A percentile compares a stretch with the other conserved stretches of the same genome.
phyloP scores from a whole-genome alignment of 2,113 vertebrate species.

The Chaetodon auriga region DNA sequence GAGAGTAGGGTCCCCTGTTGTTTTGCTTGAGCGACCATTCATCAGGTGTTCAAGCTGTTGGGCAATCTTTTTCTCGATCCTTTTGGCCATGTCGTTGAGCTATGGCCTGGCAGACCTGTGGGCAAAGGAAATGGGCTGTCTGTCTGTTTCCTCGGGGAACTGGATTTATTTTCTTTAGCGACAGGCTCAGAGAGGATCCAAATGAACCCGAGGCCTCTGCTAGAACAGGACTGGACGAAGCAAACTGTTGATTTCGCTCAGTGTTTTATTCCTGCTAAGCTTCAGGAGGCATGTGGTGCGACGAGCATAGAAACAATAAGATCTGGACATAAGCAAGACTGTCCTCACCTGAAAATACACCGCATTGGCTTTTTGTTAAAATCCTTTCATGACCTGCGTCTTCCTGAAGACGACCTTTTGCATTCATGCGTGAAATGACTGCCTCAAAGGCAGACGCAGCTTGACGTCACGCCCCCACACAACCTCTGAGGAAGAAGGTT shows the following conservation, averaged over 20 bases:
- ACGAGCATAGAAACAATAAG: no score
- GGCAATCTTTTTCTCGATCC: slow-evolving; percentile 48
- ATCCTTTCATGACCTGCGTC: not conserved
- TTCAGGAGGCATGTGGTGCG: no score
- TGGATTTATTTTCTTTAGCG: slow-evolving; percentile 39
- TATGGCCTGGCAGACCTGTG: slow-evolving; percentile 28
- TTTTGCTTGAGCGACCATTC: slow-evolving; percentile 66
- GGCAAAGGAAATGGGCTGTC: slow-evolving; percentile 57
- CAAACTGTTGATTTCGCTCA: not conserved
- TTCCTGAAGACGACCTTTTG: slow-evolving; percentile 2
- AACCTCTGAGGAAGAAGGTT: not conserved
- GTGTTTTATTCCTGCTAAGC: slow-evolving; percentile 4
- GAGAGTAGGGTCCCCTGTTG: slow-evolving; percentile 28
- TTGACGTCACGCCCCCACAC: not conserved
- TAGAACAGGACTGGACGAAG: not conserved
- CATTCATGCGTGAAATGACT: not conserved
- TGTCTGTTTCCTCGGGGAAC: slow-evolving; percentile 18
- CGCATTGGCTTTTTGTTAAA: not conserved
- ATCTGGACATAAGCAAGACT: not conserved
- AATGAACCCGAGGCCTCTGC: not conserved
- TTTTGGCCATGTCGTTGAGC: slow-evolving; percentile 51
- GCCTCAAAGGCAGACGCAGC: not conserved
- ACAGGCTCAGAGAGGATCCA: slow-evolving; percentile 20
- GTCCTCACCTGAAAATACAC: not conserved
- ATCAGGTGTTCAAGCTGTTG: slow-evolving; percentile 58